These are phyloP conservation scores for Rhinella marina DNA, from an alignment of 2,797 vertebrate genomes.

Conservation along the genomic window DNA sequence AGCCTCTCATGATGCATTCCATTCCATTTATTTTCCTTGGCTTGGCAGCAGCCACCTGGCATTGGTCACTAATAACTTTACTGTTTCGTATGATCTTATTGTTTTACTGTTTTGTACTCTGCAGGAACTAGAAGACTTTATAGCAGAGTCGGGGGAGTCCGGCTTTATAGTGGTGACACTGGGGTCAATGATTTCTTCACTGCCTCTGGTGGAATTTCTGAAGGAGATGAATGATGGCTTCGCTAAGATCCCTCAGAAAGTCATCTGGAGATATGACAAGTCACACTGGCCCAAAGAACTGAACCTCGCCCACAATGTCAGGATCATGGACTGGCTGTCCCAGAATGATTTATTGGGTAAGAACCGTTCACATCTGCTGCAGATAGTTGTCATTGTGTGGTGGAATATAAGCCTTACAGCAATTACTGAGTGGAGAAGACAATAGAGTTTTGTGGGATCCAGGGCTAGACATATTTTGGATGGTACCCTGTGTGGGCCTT, in stretches of 20 bases:
- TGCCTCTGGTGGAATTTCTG: constrained; percentile 64
- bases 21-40: too few relatives aligned
- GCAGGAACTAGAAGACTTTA: constrained; percentile 74
- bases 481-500: too few relatives aligned
- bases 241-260: constrained; percentile 70
- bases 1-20: too few relatives aligned
- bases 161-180: constrained; percentile 74
- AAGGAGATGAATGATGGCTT: constrained; percentile 73
- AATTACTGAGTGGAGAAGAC: too few relatives aligned
- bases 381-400: neutral
- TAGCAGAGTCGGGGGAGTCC: constrained; percentile 67
- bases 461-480: too few relatives aligned
- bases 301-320: constrained; percentile 69
- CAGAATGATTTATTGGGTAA: constrained; percentile 73
- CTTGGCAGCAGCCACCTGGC: too few relatives aligned
- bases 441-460: too few relatives aligned
- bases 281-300: constrained; percentile 69
- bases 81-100: neutral
- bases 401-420: too few relatives aligned
- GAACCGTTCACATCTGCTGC: neutral
- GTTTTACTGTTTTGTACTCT: neutral
- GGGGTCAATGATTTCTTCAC: constrained; percentile 70
- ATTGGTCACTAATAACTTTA: too few relatives aligned
- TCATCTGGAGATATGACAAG: constrained; percentile 72
- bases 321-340: constrained; percentile 70